These are phyloP conservation scores for Aldabrachelys gigantea DNA, from an alignment of 2,113 vertebrate species.

Conservation along the genomic window DNA sequence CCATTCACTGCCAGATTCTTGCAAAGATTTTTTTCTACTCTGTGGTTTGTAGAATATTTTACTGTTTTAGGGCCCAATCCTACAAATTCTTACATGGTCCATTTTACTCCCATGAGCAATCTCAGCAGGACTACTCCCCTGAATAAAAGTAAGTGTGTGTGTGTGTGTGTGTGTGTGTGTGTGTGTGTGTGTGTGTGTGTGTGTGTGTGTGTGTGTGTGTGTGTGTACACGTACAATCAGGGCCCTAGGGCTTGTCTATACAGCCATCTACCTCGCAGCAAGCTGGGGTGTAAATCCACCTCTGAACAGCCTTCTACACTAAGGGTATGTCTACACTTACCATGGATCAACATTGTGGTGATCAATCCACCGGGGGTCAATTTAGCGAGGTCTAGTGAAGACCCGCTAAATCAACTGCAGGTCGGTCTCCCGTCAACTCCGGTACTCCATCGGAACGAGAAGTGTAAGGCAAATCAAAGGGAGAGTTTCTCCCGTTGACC, in stretches of 20 bases:
- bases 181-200: no score
- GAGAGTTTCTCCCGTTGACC: no score
- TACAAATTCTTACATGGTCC: not conserved
- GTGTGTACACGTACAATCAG: not conserved
- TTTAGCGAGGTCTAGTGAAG: no score
- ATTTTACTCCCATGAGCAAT: slow-evolving; percentile 15
- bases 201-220: no score
- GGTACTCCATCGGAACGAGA: no score
- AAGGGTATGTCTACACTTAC: no score
- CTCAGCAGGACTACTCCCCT: not conserved
- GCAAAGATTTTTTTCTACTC: not conserved
- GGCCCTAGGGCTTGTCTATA: not conserved
- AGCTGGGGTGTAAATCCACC: not conserved
- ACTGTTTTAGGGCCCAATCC: not conserved
- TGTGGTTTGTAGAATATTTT: not conserved
- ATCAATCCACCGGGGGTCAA: no score
- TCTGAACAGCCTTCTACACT: not conserved
- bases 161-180: not conserved
- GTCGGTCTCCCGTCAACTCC: no score
- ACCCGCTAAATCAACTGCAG: no score
- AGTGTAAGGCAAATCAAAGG: no score
- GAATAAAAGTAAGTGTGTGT: not conserved
- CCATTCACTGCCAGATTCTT: not conserved
- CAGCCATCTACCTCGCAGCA: not conserved
- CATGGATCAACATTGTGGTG: no score